phyloP scores from a whole-genome alignment of 2,888 invertebrate genomes.

The Mactromeris polynyma region DNA sequence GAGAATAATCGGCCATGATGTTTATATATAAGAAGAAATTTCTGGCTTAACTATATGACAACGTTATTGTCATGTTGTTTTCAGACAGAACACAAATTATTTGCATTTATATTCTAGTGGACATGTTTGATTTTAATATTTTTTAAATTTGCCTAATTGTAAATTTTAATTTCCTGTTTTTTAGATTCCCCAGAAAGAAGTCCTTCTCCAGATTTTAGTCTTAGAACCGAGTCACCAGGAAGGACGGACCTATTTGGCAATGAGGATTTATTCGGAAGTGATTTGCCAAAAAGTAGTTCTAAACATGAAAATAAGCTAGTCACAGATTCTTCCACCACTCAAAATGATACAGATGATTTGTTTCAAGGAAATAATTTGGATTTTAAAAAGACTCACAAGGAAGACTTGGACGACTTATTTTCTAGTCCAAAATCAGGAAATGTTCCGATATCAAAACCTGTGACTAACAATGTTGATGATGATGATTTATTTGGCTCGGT shows the following conservation, averaged over 20 bases:
- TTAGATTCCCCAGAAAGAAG: conserved; percentile 51
- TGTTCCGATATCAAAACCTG: conserved; percentile 35
- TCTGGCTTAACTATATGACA: too few species aligned
- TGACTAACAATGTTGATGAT: conserved; percentile 29
- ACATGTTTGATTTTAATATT: too few species aligned
- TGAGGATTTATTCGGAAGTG: conserved; percentile 76
- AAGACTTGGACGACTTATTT: conserved; percentile 53
- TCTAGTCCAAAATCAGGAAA: conserved; percentile 33
- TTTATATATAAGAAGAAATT: too few species aligned
- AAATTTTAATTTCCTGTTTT: background rate
- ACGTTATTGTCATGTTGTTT: too few species aligned
- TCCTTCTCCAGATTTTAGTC: conserved; percentile 49
- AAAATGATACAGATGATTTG: conserved; percentile 57
- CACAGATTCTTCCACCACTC: conserved; percentile 39
- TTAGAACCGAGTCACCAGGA: conserved; percentile 31
- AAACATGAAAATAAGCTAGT: conserved; percentile 39
- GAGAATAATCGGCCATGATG: too few species aligned
- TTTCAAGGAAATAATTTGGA: conserved; percentile 56
- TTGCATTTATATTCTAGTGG: too few species aligned
- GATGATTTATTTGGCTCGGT: conserved; percentile 67
- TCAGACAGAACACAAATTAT: too few species aligned
- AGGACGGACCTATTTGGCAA: conserved; percentile 80
- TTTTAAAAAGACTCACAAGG: conserved; percentile 40
- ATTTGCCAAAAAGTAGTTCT: conserved; percentile 35
- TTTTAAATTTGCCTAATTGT: background rate